These are phyloP conservation scores for Agrotis exclamationis DNA, from an alignment of 2,888 invertebrate species.

Conservation along the genomic window DNA sequence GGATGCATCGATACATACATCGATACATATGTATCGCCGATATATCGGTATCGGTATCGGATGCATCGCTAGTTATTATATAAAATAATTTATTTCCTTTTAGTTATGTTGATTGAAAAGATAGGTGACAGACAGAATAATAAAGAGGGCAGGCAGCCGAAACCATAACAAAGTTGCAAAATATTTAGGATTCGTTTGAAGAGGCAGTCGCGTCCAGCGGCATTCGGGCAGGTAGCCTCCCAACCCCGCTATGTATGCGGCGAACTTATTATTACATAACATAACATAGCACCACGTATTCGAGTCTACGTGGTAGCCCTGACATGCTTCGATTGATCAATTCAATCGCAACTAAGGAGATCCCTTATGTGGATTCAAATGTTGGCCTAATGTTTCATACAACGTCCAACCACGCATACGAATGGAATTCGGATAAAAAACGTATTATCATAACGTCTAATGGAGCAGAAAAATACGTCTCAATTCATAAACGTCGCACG, in stretches of 20 bases:
- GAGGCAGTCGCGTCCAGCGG: conserved; percentile 3
- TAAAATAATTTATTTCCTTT: background rate
- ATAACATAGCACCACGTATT: conserved; percentile 83
- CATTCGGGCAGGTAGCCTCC: conserved; percentile 37
- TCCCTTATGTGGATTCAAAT: conserved; percentile 79
- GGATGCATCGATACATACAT: too few relatives aligned
- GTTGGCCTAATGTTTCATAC: conserved; percentile 72
- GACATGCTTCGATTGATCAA: conserved; percentile 86
- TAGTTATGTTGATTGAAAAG: background rate
- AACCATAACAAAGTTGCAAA: conserved; percentile 13
- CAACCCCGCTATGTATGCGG: conserved; percentile 66
- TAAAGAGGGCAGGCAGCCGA: background rate
- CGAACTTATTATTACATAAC: conserved; percentile 76
- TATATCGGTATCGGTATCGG: too few relatives aligned
- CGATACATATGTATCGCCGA: too few relatives aligned
- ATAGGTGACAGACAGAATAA: background rate
- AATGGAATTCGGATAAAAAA: conserved; percentile 69
- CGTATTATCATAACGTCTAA: conserved; percentile 60
- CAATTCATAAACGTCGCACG: conserved; percentile 63
- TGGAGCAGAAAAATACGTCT: conserved; percentile 63
- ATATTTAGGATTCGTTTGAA: conserved; percentile 23
- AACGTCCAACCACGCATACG: conserved; percentile 65
- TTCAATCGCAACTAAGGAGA: conserved; percentile 80
- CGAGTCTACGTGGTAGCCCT: conserved; percentile 84
- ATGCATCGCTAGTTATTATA: too few relatives aligned